phyloP scores from a whole-genome alignment of 2,888 invertebrate species.

The Sarcophaga subvicina region DNA sequence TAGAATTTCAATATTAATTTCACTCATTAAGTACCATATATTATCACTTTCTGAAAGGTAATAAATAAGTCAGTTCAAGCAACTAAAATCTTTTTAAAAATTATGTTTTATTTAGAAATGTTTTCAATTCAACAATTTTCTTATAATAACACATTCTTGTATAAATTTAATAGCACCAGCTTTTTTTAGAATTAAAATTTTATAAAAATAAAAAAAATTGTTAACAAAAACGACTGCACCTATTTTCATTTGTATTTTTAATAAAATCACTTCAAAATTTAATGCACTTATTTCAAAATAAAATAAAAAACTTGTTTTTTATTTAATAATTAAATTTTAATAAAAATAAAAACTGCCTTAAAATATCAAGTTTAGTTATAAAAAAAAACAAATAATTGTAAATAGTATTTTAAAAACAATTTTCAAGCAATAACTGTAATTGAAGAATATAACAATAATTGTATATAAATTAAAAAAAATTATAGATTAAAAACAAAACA shows the following conservation, averaged over 20 bases:
- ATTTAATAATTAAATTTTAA: conserved; percentile 48
- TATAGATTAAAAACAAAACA: conserved; percentile 35
- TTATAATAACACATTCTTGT: conserved; percentile 20
- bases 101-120: background rate
- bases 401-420: conserved; percentile 52
- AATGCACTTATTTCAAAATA: conserved; percentile 50
- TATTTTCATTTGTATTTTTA: conserved; percentile 22
- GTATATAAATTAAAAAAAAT: conserved; percentile 60
- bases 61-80: background rate
- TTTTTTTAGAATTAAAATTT: conserved; percentile 30
- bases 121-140: background rate
- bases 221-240: conserved; percentile 51
- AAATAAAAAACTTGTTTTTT: background rate
- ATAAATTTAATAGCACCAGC: conserved; percentile 45
- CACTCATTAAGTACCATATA: no score
- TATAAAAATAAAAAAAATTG: conserved; percentile 12
- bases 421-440: conserved; percentile 52
- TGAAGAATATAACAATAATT: conserved; percentile 30
- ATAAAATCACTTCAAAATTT: conserved; percentile 22
- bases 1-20: no score
- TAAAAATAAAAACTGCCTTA: conserved; percentile 65
- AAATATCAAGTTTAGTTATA: conserved; percentile 57
- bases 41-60: background rate
- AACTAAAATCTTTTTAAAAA: background rate
- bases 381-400: conserved; percentile 30